phyloP scores from a whole-genome alignment of 2,797 vertebrate species.

The Borostomias antarcticus region DNA sequence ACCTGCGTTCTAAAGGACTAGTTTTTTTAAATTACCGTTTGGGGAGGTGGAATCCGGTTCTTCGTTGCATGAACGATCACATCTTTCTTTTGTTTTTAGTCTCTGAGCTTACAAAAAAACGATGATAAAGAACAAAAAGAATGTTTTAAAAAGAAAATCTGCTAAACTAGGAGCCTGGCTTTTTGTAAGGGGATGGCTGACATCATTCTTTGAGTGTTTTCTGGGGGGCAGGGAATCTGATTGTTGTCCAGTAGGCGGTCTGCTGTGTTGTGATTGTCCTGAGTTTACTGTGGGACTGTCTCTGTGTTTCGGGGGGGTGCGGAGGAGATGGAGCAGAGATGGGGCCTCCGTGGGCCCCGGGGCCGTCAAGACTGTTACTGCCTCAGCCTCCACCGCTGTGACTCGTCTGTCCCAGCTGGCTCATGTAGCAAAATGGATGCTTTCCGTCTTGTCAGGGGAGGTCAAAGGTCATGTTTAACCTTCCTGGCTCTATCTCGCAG shows the following conservation, averaged over 20 bases:
- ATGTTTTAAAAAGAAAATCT: constrained; percentile 2
- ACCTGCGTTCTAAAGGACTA: constrained; percentile 61
- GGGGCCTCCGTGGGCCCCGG: not conserved
- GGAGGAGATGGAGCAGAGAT: not conserved
- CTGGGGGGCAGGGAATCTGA: constrained; percentile 6
- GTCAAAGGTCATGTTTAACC: constrained; percentile 15
- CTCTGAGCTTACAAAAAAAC: constrained; percentile 37
- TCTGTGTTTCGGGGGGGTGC: constrained; percentile 15
- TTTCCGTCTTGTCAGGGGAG: not conserved
- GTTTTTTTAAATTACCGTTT: constrained; percentile 33
- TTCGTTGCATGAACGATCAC: constrained; percentile 60
- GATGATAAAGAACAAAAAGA: not conserved
- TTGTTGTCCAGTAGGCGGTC: constrained; percentile 27
- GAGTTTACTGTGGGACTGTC: constrained; percentile 33
- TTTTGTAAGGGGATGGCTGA: constrained; percentile 6
- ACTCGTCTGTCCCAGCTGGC: constrained; percentile 68
- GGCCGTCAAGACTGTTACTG: constrained; percentile 54
- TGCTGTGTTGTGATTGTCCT: constrained; percentile 27
- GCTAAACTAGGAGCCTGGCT: constrained; percentile 6
- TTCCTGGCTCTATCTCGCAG: constrained; percentile 7
- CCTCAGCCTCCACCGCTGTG: constrained; percentile 31
- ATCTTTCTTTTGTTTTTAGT: constrained; percentile 40
- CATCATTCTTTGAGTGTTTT: not conserved
- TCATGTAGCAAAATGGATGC: constrained; percentile 72
- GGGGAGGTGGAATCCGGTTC: constrained; percentile 29